Evolutionary conservation across 1,140 invertebrate genomes (phyloP), one percentile per base, ranked within the genome.

Genomic region (Paralvinella palmiformis): DNA sequence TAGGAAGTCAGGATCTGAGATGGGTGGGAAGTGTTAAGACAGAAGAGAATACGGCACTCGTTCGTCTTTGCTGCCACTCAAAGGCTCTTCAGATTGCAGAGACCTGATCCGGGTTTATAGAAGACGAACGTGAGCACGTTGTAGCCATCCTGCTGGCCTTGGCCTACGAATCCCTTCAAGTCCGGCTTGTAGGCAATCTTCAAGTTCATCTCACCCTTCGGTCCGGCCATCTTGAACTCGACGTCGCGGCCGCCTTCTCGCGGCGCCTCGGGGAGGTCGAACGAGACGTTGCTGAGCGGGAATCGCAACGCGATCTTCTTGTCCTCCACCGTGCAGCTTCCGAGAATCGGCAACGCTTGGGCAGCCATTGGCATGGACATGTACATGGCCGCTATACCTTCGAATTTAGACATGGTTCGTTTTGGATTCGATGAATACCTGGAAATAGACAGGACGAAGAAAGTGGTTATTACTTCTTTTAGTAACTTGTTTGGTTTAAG

Each of bases 151-250:
- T 66, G 64, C 20, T 52, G 22, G 5, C 64, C 64, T 17, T 53
- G 32, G 15, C 64, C 64, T 22, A 66, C 29, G 64, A 66, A 66
- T 7, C 62, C 64, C n/a, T 53, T 17, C 41, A 66, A 53, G 59
- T 66, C 64, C 1, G 64, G 27, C 53, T 66, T 66, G 64, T 66
- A 66, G 52, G 59, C 24, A 41, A 66, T 66, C 35, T 62, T 61
- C 17, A 66, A 52, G 41, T 59, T 66, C 59, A 66, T 48, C 37
- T 66, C 64, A 6, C 64, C 64, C 35, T 52, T 48, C 4, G 64
- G 59, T 22, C 64, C 64, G 32, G 64, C 64, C 64, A 66, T 66
- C 64, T 66, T 66, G 64, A 66, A 66, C 50, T 66, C 64, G 45
- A 66, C 33, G 59, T 61, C 59, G 22, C 56, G 64, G 29, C 58